Base-by-base conservation (phyloP, 2,113 vertebrate genomes). In the Cryptoleucopteryx plumbea region DNA sequence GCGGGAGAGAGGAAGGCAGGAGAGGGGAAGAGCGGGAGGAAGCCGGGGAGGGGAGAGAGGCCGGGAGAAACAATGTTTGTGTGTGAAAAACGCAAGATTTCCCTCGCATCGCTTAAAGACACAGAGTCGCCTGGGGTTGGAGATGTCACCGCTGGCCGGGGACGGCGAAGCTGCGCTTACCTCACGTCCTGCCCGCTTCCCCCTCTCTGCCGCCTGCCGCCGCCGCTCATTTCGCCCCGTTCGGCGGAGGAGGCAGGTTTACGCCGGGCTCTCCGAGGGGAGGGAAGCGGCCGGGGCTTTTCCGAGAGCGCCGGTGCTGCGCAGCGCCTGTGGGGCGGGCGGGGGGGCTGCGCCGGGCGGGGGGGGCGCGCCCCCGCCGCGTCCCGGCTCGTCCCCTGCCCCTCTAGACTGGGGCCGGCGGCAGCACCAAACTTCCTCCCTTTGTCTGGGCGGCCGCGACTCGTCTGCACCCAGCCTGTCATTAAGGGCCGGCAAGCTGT, bases 401-500 rank as follows among this genome's bases (percentile, higher is more conserved):
- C 25, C 50, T 50, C 13, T 5, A 15, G 50, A 26, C 13, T 25
- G 17, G 87, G 84, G 34, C 29, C 58, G 36, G 59, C 42, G 50
- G 56, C 74, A 66, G 82, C 79, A 53, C 59, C 59, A 2, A 67
- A 36, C 48, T 42, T 45, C 75, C 83, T 86, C n/a, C 52, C 72
- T 95, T 94, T 95, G 83, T 97, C 42, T 38, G 72, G 59, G 42
- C 86, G 38, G 52, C 81, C 63, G 17, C 77, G 82, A 55, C 34
- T 77, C 26, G 11, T 3, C 56, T 45, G 85, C 68, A 7, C 31
- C 70, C 55, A 61, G 82, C 53, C 89, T 96, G 93, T 97, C 94
- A 94, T 80, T 82, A 63, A 26, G 87, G 9, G 34, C 77, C 72
- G 81, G 86, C 83, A 55, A 92, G 87, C 96, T 96, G 96, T 95